Percentiles rank a stretch among this genome's conserved stretches.
phyloP scores from a whole-genome alignment of 2,113 vertebrate species.

The Tyto alba region DNA sequence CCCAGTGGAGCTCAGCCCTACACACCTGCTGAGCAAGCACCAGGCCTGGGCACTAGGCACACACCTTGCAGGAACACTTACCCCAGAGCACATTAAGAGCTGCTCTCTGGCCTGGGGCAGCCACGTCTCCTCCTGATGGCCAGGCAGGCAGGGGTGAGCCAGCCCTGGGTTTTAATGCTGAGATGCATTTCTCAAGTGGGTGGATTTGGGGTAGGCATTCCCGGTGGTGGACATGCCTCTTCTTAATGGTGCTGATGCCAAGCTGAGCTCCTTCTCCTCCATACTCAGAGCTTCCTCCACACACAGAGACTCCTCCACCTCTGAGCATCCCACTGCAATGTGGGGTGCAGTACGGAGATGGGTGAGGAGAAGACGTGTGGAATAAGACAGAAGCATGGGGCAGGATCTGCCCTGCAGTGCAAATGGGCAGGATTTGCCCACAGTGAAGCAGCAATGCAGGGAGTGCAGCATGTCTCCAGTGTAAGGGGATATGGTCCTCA shows the following conservation, averaged over 20 bases:
- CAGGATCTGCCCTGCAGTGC: not conserved
- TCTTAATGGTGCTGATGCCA: not conserved
- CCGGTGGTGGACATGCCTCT: not conserved
- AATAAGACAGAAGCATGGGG: not conserved
- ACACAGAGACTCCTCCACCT: not conserved
- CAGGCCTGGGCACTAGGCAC: accelerated
- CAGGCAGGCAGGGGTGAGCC: not conserved
- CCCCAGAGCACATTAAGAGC: not conserved
- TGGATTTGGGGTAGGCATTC: not conserved
- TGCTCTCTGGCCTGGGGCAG: not conserved
- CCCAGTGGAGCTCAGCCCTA: not conserved
- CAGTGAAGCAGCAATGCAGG: not conserved
- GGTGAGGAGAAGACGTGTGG: not conserved
- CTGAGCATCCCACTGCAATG: not conserved
- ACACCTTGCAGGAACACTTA: not conserved
- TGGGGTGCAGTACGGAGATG: not conserved
- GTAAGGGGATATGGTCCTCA: not conserved
- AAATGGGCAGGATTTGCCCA: too few relatives aligned
- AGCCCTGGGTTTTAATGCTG: not conserved
- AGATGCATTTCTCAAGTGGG: not conserved
- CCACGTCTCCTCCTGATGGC: not conserved
- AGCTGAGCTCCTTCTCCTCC: not conserved
- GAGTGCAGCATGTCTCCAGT: not conserved
- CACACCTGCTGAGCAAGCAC: not conserved
- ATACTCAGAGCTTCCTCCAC: not conserved